Evolutionary conservation across 53 echinoderm and acorn worm species (phyloP).

Genomic region (Henricia sp.): DNA sequence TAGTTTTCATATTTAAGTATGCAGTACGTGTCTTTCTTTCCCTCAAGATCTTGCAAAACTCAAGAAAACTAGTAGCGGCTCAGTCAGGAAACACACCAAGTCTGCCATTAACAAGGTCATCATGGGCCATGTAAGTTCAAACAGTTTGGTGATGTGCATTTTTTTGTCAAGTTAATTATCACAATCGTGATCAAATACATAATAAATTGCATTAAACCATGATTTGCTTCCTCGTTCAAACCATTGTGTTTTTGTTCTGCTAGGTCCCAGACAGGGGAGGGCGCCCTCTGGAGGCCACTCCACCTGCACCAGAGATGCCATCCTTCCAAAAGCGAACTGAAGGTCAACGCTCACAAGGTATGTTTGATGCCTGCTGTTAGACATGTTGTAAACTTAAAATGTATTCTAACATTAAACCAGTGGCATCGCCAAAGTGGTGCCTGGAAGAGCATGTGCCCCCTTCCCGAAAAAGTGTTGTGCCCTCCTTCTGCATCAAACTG

Average conservation of each 20-base stretch:
- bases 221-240: not conserved
- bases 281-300: constrained; percentile 91
- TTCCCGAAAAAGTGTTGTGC: not conserved
- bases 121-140: constrained; percentile 82
- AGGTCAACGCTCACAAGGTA: constrained; percentile 43
- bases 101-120: constrained; percentile 90
- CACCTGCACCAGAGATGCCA: constrained; percentile 95
- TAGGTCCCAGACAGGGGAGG: constrained; percentile 99
- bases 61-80: constrained; percentile 83
- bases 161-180: not conserved
- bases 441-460: too few species aligned
- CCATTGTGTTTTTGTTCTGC: not conserved
- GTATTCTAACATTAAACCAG: too few species aligned
- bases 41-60: constrained; percentile 79
- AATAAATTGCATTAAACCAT: not conserved
- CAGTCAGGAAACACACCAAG: constrained; percentile 82
- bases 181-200: not conserved
- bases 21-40: too few species aligned
- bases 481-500: too few species aligned
- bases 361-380: not conserved
- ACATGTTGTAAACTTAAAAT: not conserved
- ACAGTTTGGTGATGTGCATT: not conserved
- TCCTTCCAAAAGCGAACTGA: constrained; percentile 87
- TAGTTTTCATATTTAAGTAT: too few species aligned
- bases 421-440: too few species aligned